A percentile compares a stretch with the other conserved stretches of the same genome.
Conservation (phyloP, 2,113 vertebrate genomes). For the Lagopus muta region DNA sequence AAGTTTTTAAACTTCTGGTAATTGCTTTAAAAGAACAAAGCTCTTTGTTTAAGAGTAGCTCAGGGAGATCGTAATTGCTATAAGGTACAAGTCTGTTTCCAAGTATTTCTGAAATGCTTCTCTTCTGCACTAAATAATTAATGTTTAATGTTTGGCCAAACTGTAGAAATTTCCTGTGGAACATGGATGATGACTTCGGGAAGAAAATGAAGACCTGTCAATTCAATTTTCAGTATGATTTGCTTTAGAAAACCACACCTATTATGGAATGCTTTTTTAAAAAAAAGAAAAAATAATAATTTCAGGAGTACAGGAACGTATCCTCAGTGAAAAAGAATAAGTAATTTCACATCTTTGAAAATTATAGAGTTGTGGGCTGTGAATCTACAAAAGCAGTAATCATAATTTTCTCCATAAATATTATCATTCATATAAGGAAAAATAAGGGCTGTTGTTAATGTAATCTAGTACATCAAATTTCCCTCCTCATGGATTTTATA, state of each 20-base stretch:
- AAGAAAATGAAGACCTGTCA: constrained; percentile 60
- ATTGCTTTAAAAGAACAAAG: constrained; percentile 85
- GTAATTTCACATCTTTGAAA: constrained; percentile 10
- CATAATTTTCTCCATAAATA: not conserved
- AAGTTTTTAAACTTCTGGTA: constrained; percentile 81
- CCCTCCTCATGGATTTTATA: not conserved
- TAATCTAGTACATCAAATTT: not conserved
- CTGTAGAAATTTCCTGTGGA: constrained; percentile 71
- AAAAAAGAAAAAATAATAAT: constrained; percentile 3
- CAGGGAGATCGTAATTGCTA: constrained; percentile 83
- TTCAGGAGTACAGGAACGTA: not conserved
- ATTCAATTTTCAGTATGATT: constrained; percentile 42
- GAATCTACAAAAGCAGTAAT: not conserved
- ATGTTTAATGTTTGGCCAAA: constrained; percentile 78
- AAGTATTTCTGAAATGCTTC: constrained; percentile 82
- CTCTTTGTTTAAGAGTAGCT: constrained; percentile 86
- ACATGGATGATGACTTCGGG: constrained; percentile 63
- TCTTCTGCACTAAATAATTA: constrained; percentile 87
- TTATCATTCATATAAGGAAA: no score
- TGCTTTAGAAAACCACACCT: constrained; percentile 57
- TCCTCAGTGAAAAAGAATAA: not conserved
- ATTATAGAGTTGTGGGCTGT: not conserved
- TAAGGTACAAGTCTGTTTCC: constrained; percentile 76
- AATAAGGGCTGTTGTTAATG: not conserved
- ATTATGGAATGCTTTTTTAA: not conserved